Base-by-base conservation (phyloP, 92 coral and sea anemone species). In the Palythoa caribaeorum region DNA sequence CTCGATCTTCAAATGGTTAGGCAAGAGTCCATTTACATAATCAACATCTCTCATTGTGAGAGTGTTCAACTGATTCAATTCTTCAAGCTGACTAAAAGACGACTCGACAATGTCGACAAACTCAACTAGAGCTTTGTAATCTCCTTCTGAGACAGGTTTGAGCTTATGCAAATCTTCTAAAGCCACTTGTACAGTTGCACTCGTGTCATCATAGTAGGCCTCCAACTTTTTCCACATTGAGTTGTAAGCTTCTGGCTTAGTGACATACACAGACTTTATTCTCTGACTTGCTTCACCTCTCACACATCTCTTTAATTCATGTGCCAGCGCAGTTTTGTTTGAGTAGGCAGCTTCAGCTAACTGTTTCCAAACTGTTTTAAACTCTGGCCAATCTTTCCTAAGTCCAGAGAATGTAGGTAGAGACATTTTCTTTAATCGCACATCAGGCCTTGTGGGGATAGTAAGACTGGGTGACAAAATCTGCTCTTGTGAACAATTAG, bases 221-320 rank as follows among this genome's bases (percentile, higher is more conserved):
- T 93, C 95, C 73, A 93, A 38, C 47, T 88, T 93, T 40, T 53
- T 80, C 7, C 50, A 44, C 50, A 2, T 78, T 1, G 40, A 36
- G 12, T 88, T 94, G 86, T 90, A 94, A 0, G 93, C 93, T 60
- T 94, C 92, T 69, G 94, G 96, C 38, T 87, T 90, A 5, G 94
- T 94, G 70, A 90, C 86, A 57, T 84, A 94, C 48, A 94, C 94
- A 13, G 93, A 92, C 20, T 79, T 90, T n/a, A 92, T 89, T n/a
- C 91, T 21, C 36, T 73, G 62, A 73, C 84, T 83, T 8, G 91
- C 92, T 51, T 92, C 91, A 17, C 89, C 90, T 40, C 79, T 89
- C 59, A 92, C 92, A 8, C 80, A 89, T 38, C 92, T 92, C 83
- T 89, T 92, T 9, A 89, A 52, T 13, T 92, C 94, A 47, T 89